Evolutionary conservation across 2,113 vertebrate species (phyloP).

Genomic region (Gavia stellata): DNA sequence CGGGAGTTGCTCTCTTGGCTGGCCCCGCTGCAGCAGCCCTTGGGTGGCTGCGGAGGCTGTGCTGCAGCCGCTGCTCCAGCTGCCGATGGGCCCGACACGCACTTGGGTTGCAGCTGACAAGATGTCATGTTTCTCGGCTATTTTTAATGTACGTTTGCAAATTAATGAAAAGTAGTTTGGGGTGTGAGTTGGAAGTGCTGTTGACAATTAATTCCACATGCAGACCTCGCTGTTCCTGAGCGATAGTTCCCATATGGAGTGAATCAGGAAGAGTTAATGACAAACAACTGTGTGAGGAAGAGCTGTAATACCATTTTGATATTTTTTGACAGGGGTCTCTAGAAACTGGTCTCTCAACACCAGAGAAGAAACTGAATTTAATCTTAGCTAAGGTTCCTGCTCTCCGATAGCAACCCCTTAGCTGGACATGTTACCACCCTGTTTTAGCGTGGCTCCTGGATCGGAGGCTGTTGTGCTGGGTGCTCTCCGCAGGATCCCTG

Average conservation of each 20-base stretch:
- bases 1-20: background rate
- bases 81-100: fast-evolving
- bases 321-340: background rate
- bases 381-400: background rate
- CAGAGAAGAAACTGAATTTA: background rate
- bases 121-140: background rate
- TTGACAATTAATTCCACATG: background rate
- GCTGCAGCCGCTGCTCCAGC: background rate
- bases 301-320: background rate
- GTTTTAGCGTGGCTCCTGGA: background rate
- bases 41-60: background rate
- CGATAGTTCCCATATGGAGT: background rate
- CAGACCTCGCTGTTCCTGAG: background rate
- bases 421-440: background rate
- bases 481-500: background rate
- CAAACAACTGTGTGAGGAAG: background rate
- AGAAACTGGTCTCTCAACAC: background rate
- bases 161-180: too few species aligned
- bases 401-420: background rate
- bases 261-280: background rate
- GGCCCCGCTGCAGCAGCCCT: background rate
- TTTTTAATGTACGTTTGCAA: background rate
- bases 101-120: background rate
- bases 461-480: background rate
- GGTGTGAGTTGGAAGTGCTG: background rate